phyloP scores from a whole-genome alignment of 1,140 invertebrate species.

The Aphidius gifuensis region DNA sequence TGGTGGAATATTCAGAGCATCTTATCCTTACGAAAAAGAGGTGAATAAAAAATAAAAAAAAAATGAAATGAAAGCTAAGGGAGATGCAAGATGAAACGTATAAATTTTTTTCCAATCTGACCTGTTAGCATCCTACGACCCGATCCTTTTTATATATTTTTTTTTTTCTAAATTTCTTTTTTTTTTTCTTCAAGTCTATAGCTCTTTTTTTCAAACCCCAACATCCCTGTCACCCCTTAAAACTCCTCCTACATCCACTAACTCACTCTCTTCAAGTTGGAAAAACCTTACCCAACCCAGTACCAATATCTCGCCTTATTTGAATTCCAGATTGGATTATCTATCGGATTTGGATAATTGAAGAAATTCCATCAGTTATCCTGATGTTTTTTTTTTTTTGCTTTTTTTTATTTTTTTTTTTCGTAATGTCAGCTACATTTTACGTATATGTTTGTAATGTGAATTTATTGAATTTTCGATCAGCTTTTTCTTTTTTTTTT shows the following conservation, averaged over 20 bases:
- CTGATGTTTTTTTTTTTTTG: neutral
- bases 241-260: constrained; percentile 1
- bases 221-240: too few relatives aligned
- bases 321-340: constrained; percentile 49
- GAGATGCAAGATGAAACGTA: constrained; percentile 4
- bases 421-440: neutral
- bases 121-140: constrained; percentile 4
- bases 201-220: neutral
- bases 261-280: neutral
- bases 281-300: too few relatives aligned
- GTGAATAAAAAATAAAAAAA: too few relatives aligned
- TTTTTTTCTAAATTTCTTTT: neutral
- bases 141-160: neutral
- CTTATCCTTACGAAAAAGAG: neutral
- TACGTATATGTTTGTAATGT: too few relatives aligned
- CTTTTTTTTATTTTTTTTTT: constrained; percentile 11
- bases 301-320: constrained; percentile 31
- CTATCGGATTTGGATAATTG: constrained; percentile 46
- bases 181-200: neutral
- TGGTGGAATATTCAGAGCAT: constrained; percentile 12
- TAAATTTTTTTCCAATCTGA: constrained; percentile 13
- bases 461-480: too few relatives aligned
- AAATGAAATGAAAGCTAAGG: too few relatives aligned
- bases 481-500: too few relatives aligned
- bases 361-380: constrained; percentile 42